Evolutionary conservation across 2,797 vertebrate species (phyloP).

Genomic region (Melopsittacus undulatus): DNA sequence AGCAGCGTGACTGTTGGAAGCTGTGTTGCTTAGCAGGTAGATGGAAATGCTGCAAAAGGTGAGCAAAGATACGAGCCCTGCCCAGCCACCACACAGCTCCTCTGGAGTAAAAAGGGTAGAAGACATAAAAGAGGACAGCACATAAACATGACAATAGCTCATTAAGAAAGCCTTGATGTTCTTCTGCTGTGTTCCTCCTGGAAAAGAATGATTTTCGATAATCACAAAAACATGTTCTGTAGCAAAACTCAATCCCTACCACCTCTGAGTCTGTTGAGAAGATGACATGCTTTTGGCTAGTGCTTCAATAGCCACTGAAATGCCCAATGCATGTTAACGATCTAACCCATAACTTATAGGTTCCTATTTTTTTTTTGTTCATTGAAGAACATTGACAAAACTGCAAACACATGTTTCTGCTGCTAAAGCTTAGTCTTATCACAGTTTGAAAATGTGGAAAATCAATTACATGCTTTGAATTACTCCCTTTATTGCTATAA

Average conservation of each 20-base stretch:
- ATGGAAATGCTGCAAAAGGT: background rate
- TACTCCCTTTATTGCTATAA: conserved; percentile 68
- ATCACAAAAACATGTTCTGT: conserved; percentile 29
- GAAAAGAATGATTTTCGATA: background rate
- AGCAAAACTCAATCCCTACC: background rate
- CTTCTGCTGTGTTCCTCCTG: background rate
- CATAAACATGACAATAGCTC: background rate
- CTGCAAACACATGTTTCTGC: conserved; percentile 75
- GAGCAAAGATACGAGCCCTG: background rate
- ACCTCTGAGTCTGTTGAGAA: conserved; percentile 16
- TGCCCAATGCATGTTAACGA: conserved; percentile 57
- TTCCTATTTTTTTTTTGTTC: background rate
- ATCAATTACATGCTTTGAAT: conserved; percentile 76
- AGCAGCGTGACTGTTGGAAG: background rate
- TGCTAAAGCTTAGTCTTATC: conserved; percentile 75
- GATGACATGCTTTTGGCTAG: conserved; percentile 45
- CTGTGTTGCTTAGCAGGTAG: rapidly evolving
- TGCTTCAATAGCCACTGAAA: conserved; percentile 61
- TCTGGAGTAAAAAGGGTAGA: background rate
- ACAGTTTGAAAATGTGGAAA: conserved; percentile 76
- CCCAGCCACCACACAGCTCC: background rate
- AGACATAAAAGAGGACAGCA: background rate
- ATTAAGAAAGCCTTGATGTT: background rate
- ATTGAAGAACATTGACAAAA: conserved; percentile 67
- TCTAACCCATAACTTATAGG: conserved; percentile 51